A percentile compares a stretch with the other conserved stretches of the same genome.
These are phyloP conservation scores for Brachionus sp. DNA, from an alignment of 1,140 invertebrate species.

Conservation along the genomic window DNA sequence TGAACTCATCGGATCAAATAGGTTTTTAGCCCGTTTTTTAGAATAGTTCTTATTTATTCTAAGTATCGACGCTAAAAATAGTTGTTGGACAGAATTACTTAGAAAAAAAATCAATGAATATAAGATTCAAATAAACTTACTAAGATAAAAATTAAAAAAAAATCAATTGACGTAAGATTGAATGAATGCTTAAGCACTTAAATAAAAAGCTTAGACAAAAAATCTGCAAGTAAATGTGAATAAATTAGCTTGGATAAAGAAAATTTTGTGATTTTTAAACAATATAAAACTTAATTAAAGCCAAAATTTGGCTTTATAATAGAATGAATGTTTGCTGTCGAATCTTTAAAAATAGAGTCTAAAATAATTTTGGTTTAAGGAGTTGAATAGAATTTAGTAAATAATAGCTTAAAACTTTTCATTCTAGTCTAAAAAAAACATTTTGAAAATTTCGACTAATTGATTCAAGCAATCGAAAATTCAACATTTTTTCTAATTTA, in stretches of 20 bases:
- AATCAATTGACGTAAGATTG: neutral
- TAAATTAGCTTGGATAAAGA: neutral
- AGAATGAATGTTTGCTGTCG: neutral
- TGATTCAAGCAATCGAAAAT: neutral
- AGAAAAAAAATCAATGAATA: too few relatives aligned
- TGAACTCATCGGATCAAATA: too few relatives aligned
- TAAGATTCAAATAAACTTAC: neutral
- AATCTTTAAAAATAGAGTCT: neutral
- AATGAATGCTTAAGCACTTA: neutral
- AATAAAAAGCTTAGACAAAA: neutral
- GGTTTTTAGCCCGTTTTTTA: too few relatives aligned
- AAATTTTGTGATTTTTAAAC: neutral
- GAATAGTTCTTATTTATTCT: too few relatives aligned
- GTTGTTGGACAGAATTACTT: too few relatives aligned
- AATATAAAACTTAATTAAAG: neutral
- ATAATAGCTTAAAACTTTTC: neutral
- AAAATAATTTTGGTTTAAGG: neutral
- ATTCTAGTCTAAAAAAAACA: neutral
- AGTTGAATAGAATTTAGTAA: neutral
- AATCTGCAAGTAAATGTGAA: neutral
- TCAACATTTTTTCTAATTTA: slow-evolving; percentile 46
- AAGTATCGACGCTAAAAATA: too few relatives aligned
- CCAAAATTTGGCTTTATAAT: neutral
- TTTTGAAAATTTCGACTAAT: neutral
- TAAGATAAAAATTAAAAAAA: neutral